phyloP scores from a whole-genome alignment of 2,888 invertebrate genomes.

The Pseudococcus jackbeardsleyi region DNA sequence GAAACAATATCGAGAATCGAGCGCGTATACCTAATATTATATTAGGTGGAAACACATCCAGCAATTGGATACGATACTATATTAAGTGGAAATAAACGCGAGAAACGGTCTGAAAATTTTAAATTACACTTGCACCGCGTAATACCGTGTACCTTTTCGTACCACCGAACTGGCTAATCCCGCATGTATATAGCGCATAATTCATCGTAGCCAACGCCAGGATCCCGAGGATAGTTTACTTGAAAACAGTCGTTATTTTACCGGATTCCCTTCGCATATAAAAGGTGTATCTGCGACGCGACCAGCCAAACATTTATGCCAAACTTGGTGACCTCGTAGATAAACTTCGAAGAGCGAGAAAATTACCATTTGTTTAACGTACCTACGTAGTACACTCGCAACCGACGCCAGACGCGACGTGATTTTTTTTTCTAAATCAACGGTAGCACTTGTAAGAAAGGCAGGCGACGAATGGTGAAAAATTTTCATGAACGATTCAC shows the following conservation, averaged over 20 bases:
- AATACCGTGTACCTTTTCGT: neutral
- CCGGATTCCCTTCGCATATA: neutral
- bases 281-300: neutral
- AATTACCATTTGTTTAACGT: neutral
- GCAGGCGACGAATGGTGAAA: neutral
- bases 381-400: neutral
- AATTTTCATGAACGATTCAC: neutral
- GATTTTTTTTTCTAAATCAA: no score
- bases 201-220: neutral
- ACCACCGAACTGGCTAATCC: neutral
- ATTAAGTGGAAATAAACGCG: slow-evolving; percentile 51
- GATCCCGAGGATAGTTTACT: neutral
- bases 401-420: neutral
- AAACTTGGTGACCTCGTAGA: slow-evolving; percentile 11
- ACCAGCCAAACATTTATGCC: neutral
- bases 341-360: neutral
- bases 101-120: slow-evolving; percentile 53
- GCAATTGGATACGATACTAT: slow-evolving; percentile 44
- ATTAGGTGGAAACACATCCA: slow-evolving; percentile 42
- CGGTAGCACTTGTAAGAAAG: no score
- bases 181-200: neutral
- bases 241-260: neutral
- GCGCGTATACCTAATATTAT: slow-evolving; percentile 49
- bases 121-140: slow-evolving; percentile 12
- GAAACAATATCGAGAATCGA: slow-evolving; percentile 27